phyloP scores from a whole-genome alignment of 92 coral and sea anemone genomes.

The Porites cylindrica region DNA sequence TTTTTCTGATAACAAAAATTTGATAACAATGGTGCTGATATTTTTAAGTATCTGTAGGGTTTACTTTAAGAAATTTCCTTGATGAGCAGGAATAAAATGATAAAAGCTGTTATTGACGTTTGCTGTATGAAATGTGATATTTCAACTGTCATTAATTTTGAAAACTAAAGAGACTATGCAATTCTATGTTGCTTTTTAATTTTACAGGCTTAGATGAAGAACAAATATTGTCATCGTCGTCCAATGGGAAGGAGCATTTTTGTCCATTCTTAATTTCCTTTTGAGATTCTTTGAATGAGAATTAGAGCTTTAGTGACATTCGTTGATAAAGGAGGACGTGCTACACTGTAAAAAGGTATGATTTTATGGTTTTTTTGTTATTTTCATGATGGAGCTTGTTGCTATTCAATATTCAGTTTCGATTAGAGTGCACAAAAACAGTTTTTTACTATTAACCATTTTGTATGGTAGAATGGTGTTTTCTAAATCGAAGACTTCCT shows the following conservation, averaged over 20 bases:
- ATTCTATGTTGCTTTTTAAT: not conserved
- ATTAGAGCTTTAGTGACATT: not conserved
- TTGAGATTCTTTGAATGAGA: not conserved
- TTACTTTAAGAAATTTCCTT: not conserved
- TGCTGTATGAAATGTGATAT: not conserved
- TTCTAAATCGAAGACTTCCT: too few species aligned
- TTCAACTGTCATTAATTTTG: not conserved
- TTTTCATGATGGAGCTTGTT: too few species aligned
- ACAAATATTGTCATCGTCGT: not conserved
- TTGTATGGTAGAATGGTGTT: too few species aligned
- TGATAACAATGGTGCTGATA: too few species aligned
- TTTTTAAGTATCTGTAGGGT: not conserved
- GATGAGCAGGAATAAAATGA: not conserved
- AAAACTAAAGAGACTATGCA: not conserved
- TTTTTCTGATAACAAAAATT: too few species aligned
- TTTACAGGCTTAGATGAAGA: not conserved
- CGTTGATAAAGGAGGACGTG: too few species aligned
- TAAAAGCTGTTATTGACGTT: not conserved
- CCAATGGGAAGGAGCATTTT: not conserved
- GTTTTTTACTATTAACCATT: too few species aligned
- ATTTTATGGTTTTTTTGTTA: too few species aligned
- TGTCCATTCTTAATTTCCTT: not conserved
- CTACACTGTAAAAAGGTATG: too few species aligned
- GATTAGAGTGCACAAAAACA: too few species aligned
- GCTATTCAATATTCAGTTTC: too few species aligned